phyloP scores from a whole-genome alignment of 2,888 invertebrate genomes.

The Drosophila meridiana region DNA sequence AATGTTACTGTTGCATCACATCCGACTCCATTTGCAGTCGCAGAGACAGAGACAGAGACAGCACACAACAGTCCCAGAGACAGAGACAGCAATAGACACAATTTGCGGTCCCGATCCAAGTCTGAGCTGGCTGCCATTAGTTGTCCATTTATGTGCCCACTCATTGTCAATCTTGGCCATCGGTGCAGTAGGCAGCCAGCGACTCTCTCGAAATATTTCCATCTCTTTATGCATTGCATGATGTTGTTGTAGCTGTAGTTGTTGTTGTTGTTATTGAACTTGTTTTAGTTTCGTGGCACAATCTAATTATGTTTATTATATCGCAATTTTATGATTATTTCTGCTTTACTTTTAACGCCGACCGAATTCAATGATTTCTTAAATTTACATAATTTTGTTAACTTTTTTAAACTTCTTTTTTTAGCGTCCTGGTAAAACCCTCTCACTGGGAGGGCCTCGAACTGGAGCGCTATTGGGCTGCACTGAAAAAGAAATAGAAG shows the following conservation, averaged over 20 bases:
- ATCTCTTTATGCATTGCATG: constrained; percentile 3
- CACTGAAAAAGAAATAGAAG: constrained; percentile 56
- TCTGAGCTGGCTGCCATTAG: constrained; percentile 17
- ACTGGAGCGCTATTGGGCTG: constrained; percentile 86
- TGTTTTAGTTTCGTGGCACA: constrained; percentile 43
- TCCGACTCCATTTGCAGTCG: constrained; percentile 51
- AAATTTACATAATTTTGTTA: constrained; percentile 28
- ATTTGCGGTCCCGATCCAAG: constrained; percentile 11
- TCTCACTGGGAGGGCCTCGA: constrained; percentile 89
- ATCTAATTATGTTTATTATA: constrained; percentile 25
- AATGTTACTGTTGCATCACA: constrained; percentile 74
- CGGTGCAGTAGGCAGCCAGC: constrained; percentile 76
- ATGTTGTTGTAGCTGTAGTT: constrained; percentile 16
- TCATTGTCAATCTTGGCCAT: constrained; percentile 75
- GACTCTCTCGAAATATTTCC: constrained; percentile 20
- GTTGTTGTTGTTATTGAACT: constrained; percentile 42
- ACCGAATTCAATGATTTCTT: constrained; percentile 40
- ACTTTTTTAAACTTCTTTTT: constrained; percentile 71
- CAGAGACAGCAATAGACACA: constrained; percentile 2
- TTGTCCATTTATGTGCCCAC: constrained; percentile 50
- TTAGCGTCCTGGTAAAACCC: constrained; percentile 85
- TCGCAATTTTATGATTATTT: constrained; percentile 20
- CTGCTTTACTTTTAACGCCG: neutral
- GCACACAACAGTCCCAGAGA: constrained; percentile 2
- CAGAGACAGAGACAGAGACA: constrained; percentile 7